Evolutionary conservation across 2,888 invertebrate genomes (phyloP).

Genomic region (Cheilosia soror): DNA sequence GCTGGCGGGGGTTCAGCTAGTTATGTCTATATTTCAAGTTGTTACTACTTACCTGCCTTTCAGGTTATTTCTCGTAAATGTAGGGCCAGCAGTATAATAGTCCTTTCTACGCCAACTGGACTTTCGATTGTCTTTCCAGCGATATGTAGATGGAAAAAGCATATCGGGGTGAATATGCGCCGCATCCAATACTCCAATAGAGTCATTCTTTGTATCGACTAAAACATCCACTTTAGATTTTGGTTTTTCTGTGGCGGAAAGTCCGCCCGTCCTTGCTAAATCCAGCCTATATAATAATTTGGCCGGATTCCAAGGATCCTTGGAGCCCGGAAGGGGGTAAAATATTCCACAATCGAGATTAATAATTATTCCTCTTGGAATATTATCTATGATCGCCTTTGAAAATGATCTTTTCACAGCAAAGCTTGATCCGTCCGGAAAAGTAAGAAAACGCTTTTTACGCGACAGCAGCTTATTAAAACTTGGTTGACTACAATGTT

Average conservation of each 20-base stretch:
- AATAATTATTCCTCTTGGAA: constrained; percentile 33
- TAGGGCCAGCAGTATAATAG: neutral
- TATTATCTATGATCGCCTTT: constrained; percentile 40
- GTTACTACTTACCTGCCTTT: neutral
- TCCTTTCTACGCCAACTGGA: neutral
- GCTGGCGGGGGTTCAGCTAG: no score
- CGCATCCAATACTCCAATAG: neutral
- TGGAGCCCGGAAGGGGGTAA: constrained; percentile 34
- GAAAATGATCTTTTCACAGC: constrained; percentile 50
- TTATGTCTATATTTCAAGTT: no score
- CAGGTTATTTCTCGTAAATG: neutral
- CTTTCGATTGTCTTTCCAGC: no score
- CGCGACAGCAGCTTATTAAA: constrained; percentile 26
- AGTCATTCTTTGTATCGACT: neutral
- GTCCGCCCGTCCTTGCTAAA: constrained; percentile 17
- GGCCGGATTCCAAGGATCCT: constrained; percentile 31
- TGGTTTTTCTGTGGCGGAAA: constrained; percentile 30
- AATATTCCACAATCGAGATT: constrained; percentile 45
- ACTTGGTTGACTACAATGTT: neutral
- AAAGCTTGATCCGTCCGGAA: constrained; percentile 44
- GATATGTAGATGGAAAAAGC: constrained; percentile 1
- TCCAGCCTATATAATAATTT: constrained; percentile 29
- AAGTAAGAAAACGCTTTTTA: constrained; percentile 24
- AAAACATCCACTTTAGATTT: constrained; percentile 1
- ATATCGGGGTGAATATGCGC: neutral